Base-by-base conservation (phyloP, 64 coral and sea anemone genomes). In the Stylophora pistillata region DNA sequence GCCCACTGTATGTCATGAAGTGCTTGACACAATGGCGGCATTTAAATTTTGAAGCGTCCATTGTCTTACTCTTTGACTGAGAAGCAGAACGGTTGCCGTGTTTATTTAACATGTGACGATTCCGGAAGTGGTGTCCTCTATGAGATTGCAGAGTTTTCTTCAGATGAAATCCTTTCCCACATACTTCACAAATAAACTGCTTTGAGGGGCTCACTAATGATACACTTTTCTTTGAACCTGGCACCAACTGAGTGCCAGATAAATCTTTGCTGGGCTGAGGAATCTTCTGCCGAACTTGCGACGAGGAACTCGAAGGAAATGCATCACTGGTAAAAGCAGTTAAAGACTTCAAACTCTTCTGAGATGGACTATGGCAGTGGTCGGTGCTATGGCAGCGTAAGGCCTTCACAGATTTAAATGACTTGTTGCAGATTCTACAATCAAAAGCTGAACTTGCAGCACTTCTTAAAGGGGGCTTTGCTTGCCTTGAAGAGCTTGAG, bases 121-220 rank as follows among this genome's bases (percentile, higher is more conserved):
- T 79, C 7, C 64, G 64, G 23, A 25, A 68, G 60, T 84, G 80
- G 30, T 84, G 62, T 13, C 60, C n/a, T 37, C 69, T 84, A 63
- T 84, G 80, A 9, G 60, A 68, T 53, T 32, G 15, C 61, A 84
- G 28, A 53, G 60, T 54, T 23, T 63, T 37, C 33, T 55, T 63
- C 28, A 61, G 52, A 12, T 2, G 30, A 34, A 84, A 84, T 31
- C 34, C n/a, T 41, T 41, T 84, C 3, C 10, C 23, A 41, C 80
- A 84, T 1, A 15, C 12, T 26, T 68, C 64, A 12, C 64, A 68
- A 11, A 12, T 68, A 25, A 68, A 68, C 21, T 11, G 3, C 11
- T 68, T 68, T 7, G 37, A 7, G 37, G 37, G 37, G 37, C 37
- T 47, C 37, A 47, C 37, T 47, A 7, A 47, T 47, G 37, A 47